Evolutionary conservation across 2,797 vertebrate genomes (phyloP).

Genomic region (Selene dorsalis): DNA sequence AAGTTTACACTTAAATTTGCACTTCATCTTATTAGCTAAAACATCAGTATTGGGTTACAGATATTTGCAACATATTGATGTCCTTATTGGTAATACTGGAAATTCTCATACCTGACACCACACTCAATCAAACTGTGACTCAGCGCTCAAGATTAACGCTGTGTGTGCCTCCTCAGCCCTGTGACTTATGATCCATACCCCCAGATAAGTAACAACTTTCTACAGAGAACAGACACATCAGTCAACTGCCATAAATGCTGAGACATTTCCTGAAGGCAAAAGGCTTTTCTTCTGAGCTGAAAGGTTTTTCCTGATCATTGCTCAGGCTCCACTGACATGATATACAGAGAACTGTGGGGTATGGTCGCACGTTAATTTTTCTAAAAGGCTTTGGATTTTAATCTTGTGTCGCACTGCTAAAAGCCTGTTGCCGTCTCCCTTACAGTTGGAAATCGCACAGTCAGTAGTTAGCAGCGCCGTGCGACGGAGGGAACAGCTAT

Average conservation of each 20-base stretch:
- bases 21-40: slow-evolving; percentile 44
- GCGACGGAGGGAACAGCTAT: slow-evolving; percentile 62
- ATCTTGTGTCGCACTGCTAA: slow-evolving; percentile 76
- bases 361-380: slow-evolving; percentile 82
- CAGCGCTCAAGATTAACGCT: slow-evolving; percentile 70
- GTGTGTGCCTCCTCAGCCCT: slow-evolving; percentile 49
- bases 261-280: slow-evolving; percentile 72
- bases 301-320: slow-evolving; percentile 74
- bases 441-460: slow-evolving; percentile 62
- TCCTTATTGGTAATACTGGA: slow-evolving; percentile 54
- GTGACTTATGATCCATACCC: slow-evolving; percentile 77
- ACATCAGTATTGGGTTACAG: slow-evolving; percentile 42
- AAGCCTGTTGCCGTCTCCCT: slow-evolving; percentile 72
- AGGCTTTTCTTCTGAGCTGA: slow-evolving; percentile 65
- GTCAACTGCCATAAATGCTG: slow-evolving; percentile 73
- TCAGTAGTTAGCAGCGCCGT: slow-evolving; percentile 57
- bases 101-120: slow-evolving; percentile 56
- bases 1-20: slow-evolving; percentile 18
- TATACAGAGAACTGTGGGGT: slow-evolving; percentile 72
- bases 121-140: slow-evolving; percentile 77
- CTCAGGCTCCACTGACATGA: slow-evolving; percentile 72
- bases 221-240: slow-evolving; percentile 72
- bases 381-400: slow-evolving; percentile 83
- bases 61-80: slow-evolving; percentile 60
- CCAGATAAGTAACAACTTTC: slow-evolving; percentile 78